phyloP scores from a whole-genome alignment of 2,888 invertebrate species.

The Drosophila pseudotakahashii region DNA sequence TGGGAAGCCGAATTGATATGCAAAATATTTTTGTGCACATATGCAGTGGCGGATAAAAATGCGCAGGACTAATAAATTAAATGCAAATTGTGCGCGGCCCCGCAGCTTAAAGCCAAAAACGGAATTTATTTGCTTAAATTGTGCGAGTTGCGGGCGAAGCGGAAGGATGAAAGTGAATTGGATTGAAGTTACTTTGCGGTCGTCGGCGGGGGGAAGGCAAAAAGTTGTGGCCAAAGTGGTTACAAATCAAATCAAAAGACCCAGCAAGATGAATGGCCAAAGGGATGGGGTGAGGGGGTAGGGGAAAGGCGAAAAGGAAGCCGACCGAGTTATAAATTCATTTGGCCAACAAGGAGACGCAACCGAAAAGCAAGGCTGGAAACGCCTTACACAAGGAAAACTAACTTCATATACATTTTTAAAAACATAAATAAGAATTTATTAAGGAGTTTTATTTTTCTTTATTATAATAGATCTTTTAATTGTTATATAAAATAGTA shows the following conservation, averaged over 20 bases:
- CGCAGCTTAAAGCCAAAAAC: slow-evolving; percentile 32
- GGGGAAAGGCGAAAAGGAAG: neutral
- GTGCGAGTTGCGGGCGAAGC: slow-evolving; percentile 2
- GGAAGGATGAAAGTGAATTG: slow-evolving; percentile 31
- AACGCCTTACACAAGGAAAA: slow-evolving; percentile 20
- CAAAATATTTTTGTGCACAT: slow-evolving; percentile 41
- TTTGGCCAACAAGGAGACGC: slow-evolving; percentile 44
- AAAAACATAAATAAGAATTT: too few species aligned
- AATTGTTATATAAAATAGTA: too few species aligned
- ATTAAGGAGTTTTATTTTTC: too few species aligned
- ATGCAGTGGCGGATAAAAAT: slow-evolving; percentile 34
- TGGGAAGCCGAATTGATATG: slow-evolving; percentile 38
- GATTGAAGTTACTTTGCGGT: slow-evolving; percentile 38
- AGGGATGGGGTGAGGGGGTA: neutral
- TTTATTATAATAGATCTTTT: too few species aligned
- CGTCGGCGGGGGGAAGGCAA: neutral
- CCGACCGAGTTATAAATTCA: slow-evolving; percentile 56
- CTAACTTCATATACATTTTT: neutral
- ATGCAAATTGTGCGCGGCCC: slow-evolving; percentile 36
- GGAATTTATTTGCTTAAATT: slow-evolving; percentile 44
- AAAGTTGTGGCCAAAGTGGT: slow-evolving; percentile 52
- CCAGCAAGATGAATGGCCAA: slow-evolving; percentile 36
- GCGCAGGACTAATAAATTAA: slow-evolving; percentile 38
- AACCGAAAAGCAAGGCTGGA: slow-evolving; percentile 21
- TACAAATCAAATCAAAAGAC: slow-evolving; percentile 53